Conservation (phyloP, 2,113 vertebrate species). For the Pagrus major region DNA sequence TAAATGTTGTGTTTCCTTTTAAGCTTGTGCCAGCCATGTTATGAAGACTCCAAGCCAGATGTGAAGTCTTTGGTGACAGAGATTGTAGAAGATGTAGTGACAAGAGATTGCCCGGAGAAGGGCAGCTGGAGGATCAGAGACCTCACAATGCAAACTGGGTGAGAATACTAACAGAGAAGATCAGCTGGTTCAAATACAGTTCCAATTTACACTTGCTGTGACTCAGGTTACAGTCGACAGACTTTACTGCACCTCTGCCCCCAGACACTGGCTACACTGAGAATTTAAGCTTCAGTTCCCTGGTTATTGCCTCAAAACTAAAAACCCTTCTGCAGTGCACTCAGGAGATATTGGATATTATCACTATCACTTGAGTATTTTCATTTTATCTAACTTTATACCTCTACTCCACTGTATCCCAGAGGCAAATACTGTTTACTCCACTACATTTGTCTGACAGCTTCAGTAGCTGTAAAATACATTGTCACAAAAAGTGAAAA, state of each 20-base stretch:
- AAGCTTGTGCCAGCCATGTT: background rate
- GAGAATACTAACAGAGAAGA: background rate
- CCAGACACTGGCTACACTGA: no score
- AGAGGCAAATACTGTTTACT: no score
- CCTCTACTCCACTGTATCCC: no score
- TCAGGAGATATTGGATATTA: no score
- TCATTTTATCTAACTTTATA: no score
- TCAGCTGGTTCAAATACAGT: background rate
- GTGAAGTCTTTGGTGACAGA: background rate
- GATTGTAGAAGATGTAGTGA: background rate
- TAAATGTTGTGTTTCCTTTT: constrained; percentile 9
- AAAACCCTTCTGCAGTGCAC: background rate
- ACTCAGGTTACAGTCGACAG: background rate
- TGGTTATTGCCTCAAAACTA: background rate
- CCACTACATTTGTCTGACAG: no score
- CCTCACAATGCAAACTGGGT: constrained; percentile 36
- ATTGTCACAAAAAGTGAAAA: no score
- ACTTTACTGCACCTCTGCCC: no score
- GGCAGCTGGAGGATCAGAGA: constrained; percentile 20
- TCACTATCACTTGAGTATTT: no score
- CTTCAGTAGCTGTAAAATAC: no score
- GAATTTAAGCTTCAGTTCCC: background rate
- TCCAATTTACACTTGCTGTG: background rate
- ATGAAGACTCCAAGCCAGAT: background rate
- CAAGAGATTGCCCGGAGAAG: background rate